phyloP scores from a whole-genome alignment of 2,888 invertebrate species.

The Dysmachus trigonus region DNA sequence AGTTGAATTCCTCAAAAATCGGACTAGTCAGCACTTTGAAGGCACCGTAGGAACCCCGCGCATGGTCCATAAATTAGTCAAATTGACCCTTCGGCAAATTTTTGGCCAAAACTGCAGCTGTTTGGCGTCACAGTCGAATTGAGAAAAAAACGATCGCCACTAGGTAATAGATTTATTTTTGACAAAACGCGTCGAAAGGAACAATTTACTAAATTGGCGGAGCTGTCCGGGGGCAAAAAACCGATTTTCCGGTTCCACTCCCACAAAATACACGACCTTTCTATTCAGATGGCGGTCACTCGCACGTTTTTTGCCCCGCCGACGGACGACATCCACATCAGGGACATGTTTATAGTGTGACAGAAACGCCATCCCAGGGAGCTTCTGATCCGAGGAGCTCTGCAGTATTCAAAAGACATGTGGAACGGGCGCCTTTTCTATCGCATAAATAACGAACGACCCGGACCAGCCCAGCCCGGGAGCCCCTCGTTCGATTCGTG shows the following conservation, averaged over 20 bases:
- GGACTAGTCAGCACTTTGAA: background rate
- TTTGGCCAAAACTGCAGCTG: conserved; percentile 4
- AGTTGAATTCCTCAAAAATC: background rate
- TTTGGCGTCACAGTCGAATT: background rate
- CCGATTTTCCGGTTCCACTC: conserved; percentile 17
- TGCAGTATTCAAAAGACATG: background rate
- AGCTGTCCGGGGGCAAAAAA: background rate
- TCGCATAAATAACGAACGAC: conserved; percentile 22
- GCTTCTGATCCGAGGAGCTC: background rate
- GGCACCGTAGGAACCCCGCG: background rate
- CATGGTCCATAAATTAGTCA: background rate
- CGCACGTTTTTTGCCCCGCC: background rate
- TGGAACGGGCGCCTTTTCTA: conserved; percentile 14
- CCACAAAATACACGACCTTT: background rate
- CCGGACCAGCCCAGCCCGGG: background rate
- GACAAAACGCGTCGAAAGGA: background rate
- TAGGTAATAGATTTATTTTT: conserved; percentile 19
- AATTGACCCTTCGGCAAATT: background rate
- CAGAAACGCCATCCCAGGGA: conserved; percentile 15
- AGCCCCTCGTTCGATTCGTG: background rate
- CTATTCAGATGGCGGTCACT: conserved; percentile 15
- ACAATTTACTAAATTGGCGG: conserved; percentile 18
- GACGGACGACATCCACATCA: conserved; percentile 7
- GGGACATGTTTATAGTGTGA: conserved; percentile 21
- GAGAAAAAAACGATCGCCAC: background rate